Base-by-base conservation (phyloP, 1,140 invertebrate species). In the Ceratoteleas bidentatus region DNA sequence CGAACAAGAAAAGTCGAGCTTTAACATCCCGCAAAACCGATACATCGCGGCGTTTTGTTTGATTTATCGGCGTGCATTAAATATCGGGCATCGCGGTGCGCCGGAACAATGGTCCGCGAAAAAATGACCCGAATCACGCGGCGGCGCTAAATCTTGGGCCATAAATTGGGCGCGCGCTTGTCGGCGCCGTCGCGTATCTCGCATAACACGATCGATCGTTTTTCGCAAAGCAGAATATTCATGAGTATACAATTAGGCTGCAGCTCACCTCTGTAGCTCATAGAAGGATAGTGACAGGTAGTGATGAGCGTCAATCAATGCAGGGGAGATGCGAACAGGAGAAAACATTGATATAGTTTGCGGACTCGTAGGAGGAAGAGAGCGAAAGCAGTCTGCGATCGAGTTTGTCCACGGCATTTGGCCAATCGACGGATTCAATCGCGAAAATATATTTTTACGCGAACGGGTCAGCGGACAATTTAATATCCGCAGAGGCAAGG, bases 201-300 rank as follows among this genome's bases (percentile, higher is more conserved):
- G 54, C 40, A 68, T 66, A 73, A 80, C 43, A 61, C 36, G 70
- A 76, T 76, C 72, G 66, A 80, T 80, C 81, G 68, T 84, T 84
- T 79, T 77, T 73, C 68, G 64, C 47, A 56, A 70, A 72, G 9
- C 24, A 40, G 61, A 76, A 76, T 76, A 75, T 81, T 81, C 79
- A 84, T 85, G 83, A 85, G 56, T 73, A 82, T 80, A 78, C 69
- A 85, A 88, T 85, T 68, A 89, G 86, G 89, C 90, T 87, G 89
- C 89, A 89, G 90, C 90, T 91, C 90, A 91, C 90, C 90, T 90
- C 90, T 90, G 90, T 84, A 90, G 88, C 87, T 90, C 86, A 90
- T 90, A 89, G 88, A 90, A 90, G 84, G 88, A 90, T 90, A 90
- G 88, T 90, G 85, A 89, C 87, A 85, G 86, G 86, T 89, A 90